Evolutionary conservation across 2,797 vertebrate genomes (phyloP).

Genomic region (Hoplostethus mediterraneus): DNA sequence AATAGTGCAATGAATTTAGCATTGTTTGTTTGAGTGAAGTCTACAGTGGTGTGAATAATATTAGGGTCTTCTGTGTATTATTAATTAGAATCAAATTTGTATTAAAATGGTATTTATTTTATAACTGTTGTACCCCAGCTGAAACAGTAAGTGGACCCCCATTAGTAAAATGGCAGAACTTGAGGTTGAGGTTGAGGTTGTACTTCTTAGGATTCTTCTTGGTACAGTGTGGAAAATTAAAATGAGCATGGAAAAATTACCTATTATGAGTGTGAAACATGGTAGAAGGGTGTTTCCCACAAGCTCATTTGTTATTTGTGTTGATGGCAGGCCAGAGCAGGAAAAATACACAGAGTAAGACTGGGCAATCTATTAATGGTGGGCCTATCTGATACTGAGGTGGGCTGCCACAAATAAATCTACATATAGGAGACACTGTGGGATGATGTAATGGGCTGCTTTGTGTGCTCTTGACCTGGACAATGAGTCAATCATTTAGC

Average conservation of each 20-base stretch:
- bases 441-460: constrained; percentile 63
- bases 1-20: no score
- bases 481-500: constrained; percentile 42
- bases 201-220: neutral
- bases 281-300: constrained; percentile 33
- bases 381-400: constrained; percentile 68
- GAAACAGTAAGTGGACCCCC: no score
- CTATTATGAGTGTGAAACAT: no score
- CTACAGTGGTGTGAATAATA: no score
- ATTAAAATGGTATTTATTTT: no score
- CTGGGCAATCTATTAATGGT: constrained; percentile 68
- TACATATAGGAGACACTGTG: constrained; percentile 60
- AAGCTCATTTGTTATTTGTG: constrained; percentile 62
- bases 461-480: constrained; percentile 39
- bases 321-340: constrained; percentile 39
- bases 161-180: no score
- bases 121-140: no score
- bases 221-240: constrained; percentile 1
- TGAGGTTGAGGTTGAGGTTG: no score
- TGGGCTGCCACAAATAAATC: constrained; percentile 64
- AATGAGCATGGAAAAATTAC: neutral
- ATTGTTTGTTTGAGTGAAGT: no score
- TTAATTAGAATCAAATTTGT: no score
- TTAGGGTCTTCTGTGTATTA: no score
- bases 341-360: constrained; percentile 57